Evolutionary conservation across 30 jellyfish, hydroid and myxozoan genomes (phyloP).

Genomic region (Chironex yamaguchii): DNA sequence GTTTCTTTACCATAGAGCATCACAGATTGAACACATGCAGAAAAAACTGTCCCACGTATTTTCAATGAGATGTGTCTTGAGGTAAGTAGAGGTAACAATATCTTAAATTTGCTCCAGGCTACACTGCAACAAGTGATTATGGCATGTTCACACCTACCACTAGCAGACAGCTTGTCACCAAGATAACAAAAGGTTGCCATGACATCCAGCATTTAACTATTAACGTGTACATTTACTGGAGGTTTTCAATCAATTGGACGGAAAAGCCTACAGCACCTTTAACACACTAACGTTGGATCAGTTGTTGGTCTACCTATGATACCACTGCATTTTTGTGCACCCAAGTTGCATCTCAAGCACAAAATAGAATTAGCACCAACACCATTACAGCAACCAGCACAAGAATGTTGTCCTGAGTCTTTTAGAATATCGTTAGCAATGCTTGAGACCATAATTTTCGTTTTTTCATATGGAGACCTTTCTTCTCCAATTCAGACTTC

Average conservation of each 20-base stretch:
- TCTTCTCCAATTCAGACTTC: not conserved
- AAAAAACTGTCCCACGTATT: too few relatives aligned
- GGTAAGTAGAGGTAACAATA: too few relatives aligned
- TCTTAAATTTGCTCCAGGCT: too few relatives aligned
- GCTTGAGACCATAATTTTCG: not conserved
- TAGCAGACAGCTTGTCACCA: too few relatives aligned
- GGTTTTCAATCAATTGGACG: slow-evolving; percentile 88
- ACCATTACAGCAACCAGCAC: not conserved
- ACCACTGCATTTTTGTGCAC: not conserved
- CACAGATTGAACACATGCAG: too few relatives aligned
- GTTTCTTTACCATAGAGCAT: too few relatives aligned
- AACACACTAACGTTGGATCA: slow-evolving; percentile 90
- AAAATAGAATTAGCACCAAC: not conserved
- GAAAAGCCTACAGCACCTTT: too few relatives aligned
- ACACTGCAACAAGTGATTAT: too few relatives aligned
- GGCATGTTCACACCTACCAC: too few relatives aligned
- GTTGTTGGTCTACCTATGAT: slow-evolving; percentile 7
- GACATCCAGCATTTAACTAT: slow-evolving; percentile 98
- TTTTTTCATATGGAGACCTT: not conserved
- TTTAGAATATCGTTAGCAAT: too few relatives aligned
- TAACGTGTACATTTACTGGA: slow-evolving; percentile 91
- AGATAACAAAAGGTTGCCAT: too few relatives aligned
- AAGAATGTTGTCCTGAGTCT: not conserved
- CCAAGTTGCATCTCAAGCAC: not conserved
- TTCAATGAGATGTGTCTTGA: too few relatives aligned